Percentiles rank a stretch among this genome's conserved stretches.
These are phyloP conservation scores for Stictocephala bisonia DNA, from an alignment of 2,888 invertebrate species.

Conservation along the genomic window DNA sequence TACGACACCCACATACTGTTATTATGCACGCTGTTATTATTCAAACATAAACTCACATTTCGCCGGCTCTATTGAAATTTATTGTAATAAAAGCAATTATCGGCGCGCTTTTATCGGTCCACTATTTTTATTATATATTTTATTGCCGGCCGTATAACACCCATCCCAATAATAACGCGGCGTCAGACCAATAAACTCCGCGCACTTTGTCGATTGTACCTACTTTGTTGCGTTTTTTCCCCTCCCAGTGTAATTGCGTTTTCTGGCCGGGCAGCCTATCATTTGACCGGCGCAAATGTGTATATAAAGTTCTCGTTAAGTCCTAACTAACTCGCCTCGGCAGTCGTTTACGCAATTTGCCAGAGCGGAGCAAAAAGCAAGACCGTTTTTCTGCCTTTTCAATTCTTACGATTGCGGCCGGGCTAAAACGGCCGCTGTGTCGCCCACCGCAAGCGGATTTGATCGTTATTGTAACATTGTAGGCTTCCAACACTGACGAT, in stretches of 20 bases:
- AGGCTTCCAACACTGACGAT: too few relatives aligned
- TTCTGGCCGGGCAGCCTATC: constrained; percentile 6
- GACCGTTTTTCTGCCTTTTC: neutral
- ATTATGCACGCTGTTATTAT: constrained; percentile 46
- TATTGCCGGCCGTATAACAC: constrained; percentile 12
- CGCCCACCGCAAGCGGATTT: too few relatives aligned
- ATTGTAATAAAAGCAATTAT: constrained; percentile 45
- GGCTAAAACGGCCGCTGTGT: neutral
- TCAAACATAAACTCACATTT: constrained; percentile 47
- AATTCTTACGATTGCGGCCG: neutral
- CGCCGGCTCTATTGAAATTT: constrained; percentile 48
- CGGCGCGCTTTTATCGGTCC: constrained; percentile 37
- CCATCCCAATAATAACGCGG: neutral
- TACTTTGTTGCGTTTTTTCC: constrained; percentile 38
- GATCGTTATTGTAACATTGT: too few relatives aligned
- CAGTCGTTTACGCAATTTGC: neutral
- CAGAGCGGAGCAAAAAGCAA: neutral
- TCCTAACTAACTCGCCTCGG: constrained; percentile 31
- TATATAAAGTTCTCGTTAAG: constrained; percentile 35
- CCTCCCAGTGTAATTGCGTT: constrained; percentile 16
- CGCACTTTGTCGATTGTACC: constrained; percentile 18
- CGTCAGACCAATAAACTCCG: neutral
- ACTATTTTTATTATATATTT: constrained; percentile 47
- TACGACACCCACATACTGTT: constrained; percentile 38
- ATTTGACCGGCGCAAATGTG: constrained; percentile 28